Evolutionary conservation across 2,797 vertebrate genomes (phyloP), one percentile per base, ranked within the genome.

Genomic region (Schizopygopsis malacanthus): DNA sequence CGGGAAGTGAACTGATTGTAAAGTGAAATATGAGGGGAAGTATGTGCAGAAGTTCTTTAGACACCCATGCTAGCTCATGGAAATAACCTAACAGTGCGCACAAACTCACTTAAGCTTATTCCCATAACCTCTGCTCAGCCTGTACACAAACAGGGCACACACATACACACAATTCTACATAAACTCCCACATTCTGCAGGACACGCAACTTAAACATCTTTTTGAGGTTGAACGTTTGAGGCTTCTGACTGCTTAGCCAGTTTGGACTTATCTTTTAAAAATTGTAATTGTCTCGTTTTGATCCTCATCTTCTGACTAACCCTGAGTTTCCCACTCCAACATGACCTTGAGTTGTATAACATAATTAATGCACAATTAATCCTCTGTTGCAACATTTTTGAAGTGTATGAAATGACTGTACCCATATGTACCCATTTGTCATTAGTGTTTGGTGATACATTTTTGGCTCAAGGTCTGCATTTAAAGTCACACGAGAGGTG

Each of bases 11-110:
- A 89, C 91, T 91, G 92, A 94, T 91, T 90, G 87, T 91, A 91
- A 91, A 89, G 86, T 93, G 89, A 89, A 89, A 89, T 82, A 47
- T 81, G 84, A 82, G 61, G 90, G 91, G 91, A 94, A 93, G 65
- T 87, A 22, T 56, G 43, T 78, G 56, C 47, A 37, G 33, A 72
- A 91, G 92, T 93, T 93, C 89, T 92, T 95, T 91, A 93, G 91
- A 92, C 84, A 76, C 90, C 81, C 87, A 87, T 75, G 7, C 70
- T 52, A 56, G 86, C 71, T 84, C 84, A 82, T 69, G 37, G 33
- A 83, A 79, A 90, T 86, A 86, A 76, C 45, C 18, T 37, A 86
- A 12, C 45, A 76, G 28, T 0, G 25, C 11, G 15, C 52, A 78
- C 65, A 72, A 56, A 33, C 33, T 65, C 65, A 85, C 67, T 47